Evolutionary conservation across 64 coral and sea anemone genomes (phyloP), one percentile per base, ranked within the genome.

Genomic region (Hydrozoanthus tunicans): DNA sequence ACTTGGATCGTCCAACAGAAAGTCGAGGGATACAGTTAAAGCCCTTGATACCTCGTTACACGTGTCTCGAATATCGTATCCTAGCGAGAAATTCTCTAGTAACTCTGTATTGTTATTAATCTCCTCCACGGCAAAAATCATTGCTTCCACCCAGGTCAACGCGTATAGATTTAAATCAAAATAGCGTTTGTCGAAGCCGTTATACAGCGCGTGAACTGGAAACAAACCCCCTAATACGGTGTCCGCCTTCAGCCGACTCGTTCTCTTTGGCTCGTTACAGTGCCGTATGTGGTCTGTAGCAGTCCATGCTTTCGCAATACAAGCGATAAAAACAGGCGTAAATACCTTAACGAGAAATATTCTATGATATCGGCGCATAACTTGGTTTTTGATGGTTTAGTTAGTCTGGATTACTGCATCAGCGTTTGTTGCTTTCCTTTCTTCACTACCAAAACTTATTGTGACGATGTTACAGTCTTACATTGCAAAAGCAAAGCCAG

Each of bases 21-120:
- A 94, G n/a, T 93, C 95, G 7, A 96, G 73, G 7, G 92, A 56
- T 25, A 88, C 92, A 9, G 27, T 80, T 7, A 96, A 81, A 15
- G 95, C 95, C 6, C 80, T 93, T 9, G 85, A 82, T 15, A 94
- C 92, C 15, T 93, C 83, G 85, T 96, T 96, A 73, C 95, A 96
- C 7, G 95, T 94, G 79, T 96, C 95, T 81, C 92, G 93, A 23
- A 96, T 96, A 73, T 96, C 95, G 78, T 82, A 96, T 9, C 95
- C 95, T 52, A 96, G 66, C 6, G 82, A 58, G 53, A 90, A 89
- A 82, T 96, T 82, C 7, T 59, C 20, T 53, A 93, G 74, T 23
- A 93, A 62, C 58, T 75, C 57, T 23, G 56, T 53, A 64, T 62
- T 63, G 80, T 88, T 54, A 54, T 94, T 90, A 52, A 96, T 92